Conservation (phyloP, 1,140 invertebrate genomes). For the Paraescarpia echinospica region DNA sequence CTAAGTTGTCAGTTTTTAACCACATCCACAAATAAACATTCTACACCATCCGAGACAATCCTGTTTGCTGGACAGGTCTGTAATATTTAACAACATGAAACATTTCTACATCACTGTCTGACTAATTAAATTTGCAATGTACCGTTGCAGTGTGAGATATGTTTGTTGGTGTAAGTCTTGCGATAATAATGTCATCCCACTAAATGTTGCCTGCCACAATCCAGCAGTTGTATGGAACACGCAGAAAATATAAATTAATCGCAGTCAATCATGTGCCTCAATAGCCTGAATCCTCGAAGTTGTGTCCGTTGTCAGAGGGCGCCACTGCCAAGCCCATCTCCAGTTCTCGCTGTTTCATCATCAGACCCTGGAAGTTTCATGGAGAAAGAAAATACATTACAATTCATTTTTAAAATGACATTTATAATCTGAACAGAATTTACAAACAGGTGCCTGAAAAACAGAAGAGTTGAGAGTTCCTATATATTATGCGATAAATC, state of each 20-base stretch:
- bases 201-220: neutral
- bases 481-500: too few species aligned
- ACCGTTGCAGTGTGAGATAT: neutral
- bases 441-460: too few species aligned
- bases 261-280: neutral
- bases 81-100: neutral
- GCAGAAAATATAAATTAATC: neutral
- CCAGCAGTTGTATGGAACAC: neutral
- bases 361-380: neutral
- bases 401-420: neutral
- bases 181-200: neutral
- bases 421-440: too few species aligned
- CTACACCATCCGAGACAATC: neutral
- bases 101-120: neutral
- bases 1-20: neutral
- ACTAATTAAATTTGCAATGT: neutral
- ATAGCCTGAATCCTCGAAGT: neutral
- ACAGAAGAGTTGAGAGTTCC: too few species aligned
- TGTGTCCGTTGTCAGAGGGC: neutral
- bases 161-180: neutral
- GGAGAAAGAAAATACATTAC: neutral
- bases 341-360: slow-evolving; percentile 10
- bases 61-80: neutral
- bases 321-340: slow-evolving; percentile 2
- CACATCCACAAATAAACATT: neutral